Evolutionary conservation across 2,113 vertebrate genomes (phyloP).

Genomic region (Macquaria australasica): DNA sequence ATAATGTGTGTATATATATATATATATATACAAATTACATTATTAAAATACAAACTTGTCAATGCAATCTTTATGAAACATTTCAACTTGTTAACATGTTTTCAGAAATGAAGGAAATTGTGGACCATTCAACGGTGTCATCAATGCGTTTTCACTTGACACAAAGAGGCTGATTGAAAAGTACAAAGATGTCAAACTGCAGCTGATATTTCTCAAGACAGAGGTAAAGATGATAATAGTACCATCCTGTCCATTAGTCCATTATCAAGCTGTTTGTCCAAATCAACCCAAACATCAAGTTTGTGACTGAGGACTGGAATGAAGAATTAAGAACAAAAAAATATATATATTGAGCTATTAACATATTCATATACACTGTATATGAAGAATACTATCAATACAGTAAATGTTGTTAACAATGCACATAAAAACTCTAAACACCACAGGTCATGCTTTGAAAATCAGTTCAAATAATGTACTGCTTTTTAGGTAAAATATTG

Average conservation of each 20-base stretch:
- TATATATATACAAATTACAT: not conserved
- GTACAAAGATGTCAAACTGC: constrained; percentile 26
- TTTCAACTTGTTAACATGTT: not conserved
- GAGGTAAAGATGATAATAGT: constrained; percentile 24
- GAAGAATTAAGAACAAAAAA: no score
- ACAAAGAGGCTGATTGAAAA: constrained; percentile 7
- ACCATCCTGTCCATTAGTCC: not conserved
- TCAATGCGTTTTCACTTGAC: constrained; percentile 47
- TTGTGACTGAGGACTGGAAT: no score
- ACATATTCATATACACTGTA: no score
- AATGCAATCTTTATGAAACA: not conserved
- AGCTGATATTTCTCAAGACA: constrained; percentile 37
- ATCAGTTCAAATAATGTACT: no score
- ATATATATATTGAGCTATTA: no score
- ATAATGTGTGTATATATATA: no score
- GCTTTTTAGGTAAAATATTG: no score
- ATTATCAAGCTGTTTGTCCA: not conserved
- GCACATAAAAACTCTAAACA: no score
- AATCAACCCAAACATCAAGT: no score
- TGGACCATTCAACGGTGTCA: constrained; percentile 27
- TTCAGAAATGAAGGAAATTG: constrained; percentile 56
- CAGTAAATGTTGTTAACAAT: no score
- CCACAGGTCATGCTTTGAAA: no score
- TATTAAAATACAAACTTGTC: not conserved
- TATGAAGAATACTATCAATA: no score